Evolutionary conservation across 2,797 vertebrate genomes (phyloP).

Genomic region (Lepidocolaptes lacrymiger): DNA sequence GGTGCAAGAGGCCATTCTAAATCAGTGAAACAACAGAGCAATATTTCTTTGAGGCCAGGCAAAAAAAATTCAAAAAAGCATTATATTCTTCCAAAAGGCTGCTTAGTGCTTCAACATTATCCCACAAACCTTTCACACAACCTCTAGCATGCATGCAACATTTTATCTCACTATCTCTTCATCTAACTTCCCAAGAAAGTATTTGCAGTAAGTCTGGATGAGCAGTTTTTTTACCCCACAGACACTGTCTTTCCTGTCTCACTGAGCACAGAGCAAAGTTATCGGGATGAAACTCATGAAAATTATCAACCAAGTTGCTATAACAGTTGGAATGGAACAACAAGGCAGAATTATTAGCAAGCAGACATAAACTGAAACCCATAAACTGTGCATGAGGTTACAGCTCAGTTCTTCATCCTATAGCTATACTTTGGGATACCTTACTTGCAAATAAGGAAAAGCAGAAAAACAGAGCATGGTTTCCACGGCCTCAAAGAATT

Average conservation of each 20-base stretch:
- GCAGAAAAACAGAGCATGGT: neutral
- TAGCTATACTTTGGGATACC: neutral
- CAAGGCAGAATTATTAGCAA: neutral
- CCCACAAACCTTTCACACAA: neutral
- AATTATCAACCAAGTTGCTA: neutral
- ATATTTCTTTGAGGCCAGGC: neutral
- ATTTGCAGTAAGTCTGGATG: neutral
- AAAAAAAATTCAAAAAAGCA: neutral
- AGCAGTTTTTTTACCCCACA: neutral
- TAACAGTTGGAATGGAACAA: neutral
- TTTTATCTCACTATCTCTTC: neutral
- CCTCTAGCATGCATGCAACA: neutral
- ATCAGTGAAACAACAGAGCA: neutral
- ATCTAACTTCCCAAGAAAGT: neutral
- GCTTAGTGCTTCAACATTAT: neutral
- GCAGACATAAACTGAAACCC: neutral
- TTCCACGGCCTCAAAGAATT: slow-evolving; percentile 25
- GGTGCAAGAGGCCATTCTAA: neutral
- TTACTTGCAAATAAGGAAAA: neutral
- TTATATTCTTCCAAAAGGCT: neutral
- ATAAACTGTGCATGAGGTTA: neutral
- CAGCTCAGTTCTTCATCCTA: neutral
- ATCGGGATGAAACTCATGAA: neutral
- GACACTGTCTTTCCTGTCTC: neutral
- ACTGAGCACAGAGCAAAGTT: neutral